These are phyloP conservation scores for Sphecodes monilicornis DNA, from an alignment of 2,888 invertebrate genomes.

Conservation along the genomic window DNA sequence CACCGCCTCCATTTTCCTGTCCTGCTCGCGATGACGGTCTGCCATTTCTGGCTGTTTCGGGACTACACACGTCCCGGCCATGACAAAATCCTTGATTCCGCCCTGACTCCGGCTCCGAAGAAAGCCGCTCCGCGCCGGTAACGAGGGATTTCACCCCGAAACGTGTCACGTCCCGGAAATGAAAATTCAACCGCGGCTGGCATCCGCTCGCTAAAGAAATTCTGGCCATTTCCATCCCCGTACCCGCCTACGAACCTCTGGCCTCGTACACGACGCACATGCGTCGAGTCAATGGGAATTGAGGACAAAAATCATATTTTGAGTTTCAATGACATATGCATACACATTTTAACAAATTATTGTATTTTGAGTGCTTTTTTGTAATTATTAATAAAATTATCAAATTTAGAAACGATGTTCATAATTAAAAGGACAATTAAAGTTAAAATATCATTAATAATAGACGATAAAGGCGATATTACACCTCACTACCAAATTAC, in stretches of 20 bases:
- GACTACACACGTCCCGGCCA: slow-evolving; percentile 44
- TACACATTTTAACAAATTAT: too few relatives aligned
- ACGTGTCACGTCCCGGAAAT: slow-evolving; percentile 40
- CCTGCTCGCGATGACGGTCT: slow-evolving; percentile 44
- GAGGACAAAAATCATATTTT: too few relatives aligned
- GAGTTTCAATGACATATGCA: too few relatives aligned
- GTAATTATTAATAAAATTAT: too few relatives aligned
- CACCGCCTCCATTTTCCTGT: slow-evolving; percentile 48
- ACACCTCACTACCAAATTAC: too few relatives aligned
- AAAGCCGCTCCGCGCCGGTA: slow-evolving; percentile 9
- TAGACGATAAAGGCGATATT: too few relatives aligned
- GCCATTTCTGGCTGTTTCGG: slow-evolving; percentile 50
- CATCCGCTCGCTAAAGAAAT: slow-evolving; percentile 20
- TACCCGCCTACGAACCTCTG: not conserved
- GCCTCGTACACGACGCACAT: not conserved
- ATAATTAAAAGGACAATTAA: too few relatives aligned
- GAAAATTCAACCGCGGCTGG: slow-evolving; percentile 38
- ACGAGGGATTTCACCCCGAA: slow-evolving; percentile 1
- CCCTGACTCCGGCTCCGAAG: not conserved
- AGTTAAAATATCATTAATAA: too few relatives aligned
- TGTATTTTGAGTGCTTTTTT: too few relatives aligned
- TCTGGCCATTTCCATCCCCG: not conserved
- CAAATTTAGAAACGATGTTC: too few relatives aligned
- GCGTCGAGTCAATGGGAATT: too few relatives aligned
- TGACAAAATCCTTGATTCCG: slow-evolving; percentile 43